phyloP scores from a whole-genome alignment of 2,888 invertebrate species.

The Cerastoderma edule region DNA sequence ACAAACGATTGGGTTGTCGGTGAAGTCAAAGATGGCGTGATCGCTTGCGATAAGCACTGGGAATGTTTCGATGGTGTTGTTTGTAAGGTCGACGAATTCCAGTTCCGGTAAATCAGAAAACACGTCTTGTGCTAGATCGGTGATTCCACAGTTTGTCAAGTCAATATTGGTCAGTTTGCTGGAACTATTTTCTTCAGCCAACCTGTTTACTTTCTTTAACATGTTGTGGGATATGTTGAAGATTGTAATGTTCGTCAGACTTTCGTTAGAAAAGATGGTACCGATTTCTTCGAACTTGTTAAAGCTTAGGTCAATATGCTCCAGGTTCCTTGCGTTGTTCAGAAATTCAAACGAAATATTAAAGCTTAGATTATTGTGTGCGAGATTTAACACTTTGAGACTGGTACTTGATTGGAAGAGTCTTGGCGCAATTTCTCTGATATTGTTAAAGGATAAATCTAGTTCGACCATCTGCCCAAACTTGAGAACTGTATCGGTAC shows the following conservation, averaged over 20 bases:
- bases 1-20: constrained; percentile 57
- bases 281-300: constrained; percentile 33
- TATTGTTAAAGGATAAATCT: constrained; percentile 44
- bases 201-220: constrained; percentile 9
- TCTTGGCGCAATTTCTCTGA: constrained; percentile 23
- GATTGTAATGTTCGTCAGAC: constrained; percentile 23
- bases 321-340: constrained; percentile 23
- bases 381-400: constrained; percentile 28
- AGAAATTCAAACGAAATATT: constrained; percentile 27
- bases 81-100: constrained; percentile 35
- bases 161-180: constrained; percentile 31
- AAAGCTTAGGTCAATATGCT: constrained; percentile 32
- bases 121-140: constrained; percentile 10
- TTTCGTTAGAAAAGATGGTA: constrained; percentile 23
- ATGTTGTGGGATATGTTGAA: constrained; percentile 46
- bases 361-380: constrained; percentile 29
- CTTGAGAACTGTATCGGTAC: constrained; percentile 30
- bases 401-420: constrained; percentile 27
- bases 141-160: constrained; percentile 39
- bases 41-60: constrained; percentile 44
- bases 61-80: constrained; percentile 54
- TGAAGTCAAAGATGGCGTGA: constrained; percentile 38
- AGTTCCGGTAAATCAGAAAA: constrained; percentile 52
- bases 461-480: constrained; percentile 26
- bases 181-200: constrained; percentile 16